Base-by-base conservation (phyloP, 2,888 invertebrate genomes). In the Melanchra persicariae region DNA sequence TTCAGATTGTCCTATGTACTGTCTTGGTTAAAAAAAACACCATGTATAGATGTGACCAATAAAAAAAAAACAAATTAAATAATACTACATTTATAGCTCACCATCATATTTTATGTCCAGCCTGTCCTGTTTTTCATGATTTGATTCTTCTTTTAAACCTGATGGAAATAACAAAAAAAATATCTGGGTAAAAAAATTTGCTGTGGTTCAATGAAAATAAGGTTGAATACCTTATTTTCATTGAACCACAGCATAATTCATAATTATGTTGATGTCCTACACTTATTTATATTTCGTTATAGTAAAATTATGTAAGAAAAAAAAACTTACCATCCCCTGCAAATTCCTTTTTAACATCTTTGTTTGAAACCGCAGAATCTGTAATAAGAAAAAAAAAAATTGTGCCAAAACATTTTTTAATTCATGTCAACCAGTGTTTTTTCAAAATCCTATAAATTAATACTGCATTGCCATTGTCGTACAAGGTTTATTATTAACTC, bases 121-220 rank as follows among this genome's bases (percentile, higher is more conserved):
- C 45, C 49, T 63, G 19, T 54, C 57, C 10, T 67, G 63, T 1
- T 71, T 52, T 17, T 62, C 63, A 10, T 26, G n/a, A 26, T 2
- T 30, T 2, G 83, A 51, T 30, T 82, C 82, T 45, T 74, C 67
- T 72, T 82, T 82, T 8, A 80, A 51, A 0, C 26, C 82, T 82
- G 67, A n/a, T 34, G n/a, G n/a, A 2, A 52, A 7, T 12, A 24
- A 24, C n/a, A 6, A 5, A 19, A n/a, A 6, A 47, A 6, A 7
- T 17, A n/a, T n/a, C 45, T 6, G 6, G 30, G 6, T 30, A 30
- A 30, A 30, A 30, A 30, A 30, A 30, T 4, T 6, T 4, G 2
- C 30, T 30, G 2, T 30, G 4, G 47, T n/a, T 7, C 0, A 47
- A 7, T 51, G 9, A n/a, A n/a, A n/a, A n/a, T n/a, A n/a, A n/a